Conservation (phyloP, 2,113 vertebrate species). For the Cavia porcellus region DNA sequence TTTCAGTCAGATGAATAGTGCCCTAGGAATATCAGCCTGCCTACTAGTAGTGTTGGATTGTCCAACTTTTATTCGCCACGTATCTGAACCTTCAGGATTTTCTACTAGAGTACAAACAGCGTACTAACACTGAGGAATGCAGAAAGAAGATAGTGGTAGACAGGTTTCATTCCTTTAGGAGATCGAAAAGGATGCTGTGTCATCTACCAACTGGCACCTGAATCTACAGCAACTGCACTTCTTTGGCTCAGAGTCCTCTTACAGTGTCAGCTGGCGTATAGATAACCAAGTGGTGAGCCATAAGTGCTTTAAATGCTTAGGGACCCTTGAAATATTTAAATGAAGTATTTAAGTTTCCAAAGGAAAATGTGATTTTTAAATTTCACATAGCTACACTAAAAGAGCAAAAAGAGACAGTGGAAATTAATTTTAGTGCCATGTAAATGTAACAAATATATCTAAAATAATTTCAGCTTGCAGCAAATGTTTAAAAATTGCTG, state of each 20-base stretch:
- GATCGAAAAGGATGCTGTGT: background rate
- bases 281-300: background rate
- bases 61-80: background rate
- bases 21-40: slow-evolving; percentile 11
- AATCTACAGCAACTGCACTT: background rate
- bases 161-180: background rate
- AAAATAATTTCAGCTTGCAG: background rate
- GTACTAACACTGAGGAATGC: background rate
- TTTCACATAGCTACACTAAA: background rate
- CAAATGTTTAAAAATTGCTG: slow-evolving; percentile 13
- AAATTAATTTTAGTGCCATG: slow-evolving; percentile 39
- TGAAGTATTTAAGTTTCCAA: slow-evolving; percentile 13
- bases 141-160: background rate
- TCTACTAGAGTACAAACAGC: background rate
- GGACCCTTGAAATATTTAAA: background rate
- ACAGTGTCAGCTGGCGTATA: background rate
- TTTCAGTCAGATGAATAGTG: background rate
- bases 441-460: slow-evolving; percentile 15
- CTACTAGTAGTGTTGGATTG: background rate
- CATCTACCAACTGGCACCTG: background rate
- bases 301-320: background rate
- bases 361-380: background rate
- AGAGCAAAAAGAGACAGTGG: background rate
- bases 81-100: background rate
- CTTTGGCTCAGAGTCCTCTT: background rate